A percentile compares a stretch with the other conserved stretches of the same genome.
Evolutionary conservation across 2,113 vertebrate species (phyloP).

Genomic region (Trachemys scripta): DNA sequence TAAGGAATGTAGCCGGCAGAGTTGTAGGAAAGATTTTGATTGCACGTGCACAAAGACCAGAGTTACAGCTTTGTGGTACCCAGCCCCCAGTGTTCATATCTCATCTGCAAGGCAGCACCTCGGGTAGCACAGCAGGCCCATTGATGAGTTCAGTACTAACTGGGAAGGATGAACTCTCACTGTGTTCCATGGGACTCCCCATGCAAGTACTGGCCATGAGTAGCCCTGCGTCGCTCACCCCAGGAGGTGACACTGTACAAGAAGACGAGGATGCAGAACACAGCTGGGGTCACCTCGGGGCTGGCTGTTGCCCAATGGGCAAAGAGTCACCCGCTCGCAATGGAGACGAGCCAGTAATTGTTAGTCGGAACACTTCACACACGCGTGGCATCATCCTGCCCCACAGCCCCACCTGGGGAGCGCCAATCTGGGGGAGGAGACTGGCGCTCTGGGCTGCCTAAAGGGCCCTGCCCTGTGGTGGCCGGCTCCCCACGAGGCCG

Average conservation of each 20-base stretch:
- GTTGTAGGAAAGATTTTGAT: background rate
- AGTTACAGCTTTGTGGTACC: background rate
- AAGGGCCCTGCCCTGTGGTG: background rate
- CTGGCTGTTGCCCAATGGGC: background rate
- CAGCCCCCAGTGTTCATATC: background rate
- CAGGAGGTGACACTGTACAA: too few relatives aligned
- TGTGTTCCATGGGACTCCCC: background rate
- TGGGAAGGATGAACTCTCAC: background rate
- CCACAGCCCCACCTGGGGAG: background rate
- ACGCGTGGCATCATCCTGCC: background rate
- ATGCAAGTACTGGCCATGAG: background rate
- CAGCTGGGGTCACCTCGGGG: background rate
- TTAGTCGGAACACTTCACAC: background rate
- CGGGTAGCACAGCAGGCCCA: too few relatives aligned
- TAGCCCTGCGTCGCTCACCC: background rate
- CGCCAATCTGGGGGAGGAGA: background rate
- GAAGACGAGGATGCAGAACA: background rate
- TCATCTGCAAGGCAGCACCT: too few relatives aligned
- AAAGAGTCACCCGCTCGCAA: background rate
- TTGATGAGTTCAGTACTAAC: background rate
- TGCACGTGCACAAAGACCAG: background rate
- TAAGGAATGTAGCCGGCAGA: background rate
- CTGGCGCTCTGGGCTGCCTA: background rate
- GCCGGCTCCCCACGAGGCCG: background rate
- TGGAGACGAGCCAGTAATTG: background rate